phyloP scores from a whole-genome alignment of 2,113 vertebrate genomes.

The Pionites leucogaster region DNA sequence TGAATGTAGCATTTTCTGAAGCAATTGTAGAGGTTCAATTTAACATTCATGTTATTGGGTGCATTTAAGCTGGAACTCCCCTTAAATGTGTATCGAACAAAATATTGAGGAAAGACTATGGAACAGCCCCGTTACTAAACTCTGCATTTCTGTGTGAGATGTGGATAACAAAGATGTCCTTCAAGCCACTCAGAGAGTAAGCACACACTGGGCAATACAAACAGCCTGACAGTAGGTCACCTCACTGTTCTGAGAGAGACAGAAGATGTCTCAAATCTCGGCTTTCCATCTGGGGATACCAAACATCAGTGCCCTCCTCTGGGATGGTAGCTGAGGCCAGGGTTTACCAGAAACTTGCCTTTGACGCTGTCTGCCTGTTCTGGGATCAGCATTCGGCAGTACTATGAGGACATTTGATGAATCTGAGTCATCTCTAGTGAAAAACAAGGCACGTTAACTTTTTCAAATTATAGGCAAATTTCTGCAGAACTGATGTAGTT shows the following conservation, averaged over 20 bases:
- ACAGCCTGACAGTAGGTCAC: background rate
- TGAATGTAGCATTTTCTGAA: background rate
- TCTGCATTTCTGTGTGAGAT: background rate
- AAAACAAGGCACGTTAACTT: background rate
- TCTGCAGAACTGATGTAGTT: background rate
- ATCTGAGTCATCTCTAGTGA: background rate
- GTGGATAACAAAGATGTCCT: background rate
- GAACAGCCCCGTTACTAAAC: background rate
- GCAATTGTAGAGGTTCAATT: background rate
- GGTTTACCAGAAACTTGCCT: background rate
- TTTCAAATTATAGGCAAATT: background rate
- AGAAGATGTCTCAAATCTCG: background rate
- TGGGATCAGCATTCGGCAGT: background rate
- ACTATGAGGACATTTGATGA: background rate
- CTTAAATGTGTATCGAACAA: background rate
- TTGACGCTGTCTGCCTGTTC: background rate
- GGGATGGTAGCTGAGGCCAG: background rate
- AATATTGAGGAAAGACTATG: background rate
- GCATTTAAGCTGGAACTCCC: background rate
- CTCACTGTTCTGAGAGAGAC: background rate
- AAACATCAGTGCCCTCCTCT: background rate
- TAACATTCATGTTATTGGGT: rapidly evolving
- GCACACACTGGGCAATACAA: background rate
- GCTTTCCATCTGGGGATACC: background rate
- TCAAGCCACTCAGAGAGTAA: background rate